These are phyloP conservation scores for Condylura cristata DNA, from an alignment of 2,113 vertebrate genomes.

Conservation along the genomic window DNA sequence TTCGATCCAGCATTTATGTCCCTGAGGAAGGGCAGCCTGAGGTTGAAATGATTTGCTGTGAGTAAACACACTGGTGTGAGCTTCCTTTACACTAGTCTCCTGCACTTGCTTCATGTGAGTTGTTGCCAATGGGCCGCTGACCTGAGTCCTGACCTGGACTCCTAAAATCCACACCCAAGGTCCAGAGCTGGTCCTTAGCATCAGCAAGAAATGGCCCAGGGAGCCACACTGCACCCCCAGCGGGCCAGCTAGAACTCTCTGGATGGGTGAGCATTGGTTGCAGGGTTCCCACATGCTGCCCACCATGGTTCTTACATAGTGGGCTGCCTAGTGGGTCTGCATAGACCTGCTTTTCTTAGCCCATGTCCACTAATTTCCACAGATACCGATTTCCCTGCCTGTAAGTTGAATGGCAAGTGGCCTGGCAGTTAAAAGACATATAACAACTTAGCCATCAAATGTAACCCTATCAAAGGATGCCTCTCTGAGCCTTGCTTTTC, in stretches of 20 bases:
- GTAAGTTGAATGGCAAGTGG: not conserved
- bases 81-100: not conserved
- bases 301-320: not conserved
- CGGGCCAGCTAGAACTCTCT: not conserved
- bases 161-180: not conserved
- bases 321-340: not conserved
- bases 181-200: not conserved
- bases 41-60: slow-evolving; percentile 16
- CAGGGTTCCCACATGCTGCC: not conserved
- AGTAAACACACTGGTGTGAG: not conserved
- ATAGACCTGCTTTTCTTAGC: not conserved
- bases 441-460: not conserved
- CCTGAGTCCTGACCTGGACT: not conserved
- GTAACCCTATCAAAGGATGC: not conserved
- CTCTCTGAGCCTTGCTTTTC: not conserved
- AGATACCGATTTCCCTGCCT: not conserved
- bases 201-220: not conserved
- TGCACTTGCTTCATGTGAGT: not conserved
- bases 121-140: not conserved
- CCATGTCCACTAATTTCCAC: not conserved
- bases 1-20: slow-evolving; percentile 57
- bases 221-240: not conserved
- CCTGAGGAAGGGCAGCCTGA: not conserved
- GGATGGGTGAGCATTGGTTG: not conserved
- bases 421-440: not conserved